Conservation (phyloP, 2,113 vertebrate species). For the Pygoscelis adeliae region DNA sequence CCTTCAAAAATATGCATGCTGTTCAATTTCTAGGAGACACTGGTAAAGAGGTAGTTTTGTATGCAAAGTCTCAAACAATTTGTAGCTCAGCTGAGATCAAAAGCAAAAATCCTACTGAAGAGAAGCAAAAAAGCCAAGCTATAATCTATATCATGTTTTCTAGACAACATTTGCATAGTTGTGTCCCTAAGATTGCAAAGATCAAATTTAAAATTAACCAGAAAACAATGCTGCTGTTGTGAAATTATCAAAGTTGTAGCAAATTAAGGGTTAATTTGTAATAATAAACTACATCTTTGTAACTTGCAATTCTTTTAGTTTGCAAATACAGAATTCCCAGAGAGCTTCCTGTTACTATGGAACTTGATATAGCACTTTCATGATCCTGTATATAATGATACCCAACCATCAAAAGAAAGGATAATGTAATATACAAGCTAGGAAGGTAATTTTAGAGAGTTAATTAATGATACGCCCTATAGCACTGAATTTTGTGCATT, state of each 20-base stretch:
- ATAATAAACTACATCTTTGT: conserved; percentile 11
- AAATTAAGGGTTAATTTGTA: conserved; percentile 43
- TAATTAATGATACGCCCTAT: conserved; percentile 38
- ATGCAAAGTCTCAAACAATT: neutral
- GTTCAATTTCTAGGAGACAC: neutral
- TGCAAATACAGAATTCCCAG: conserved; percentile 34
- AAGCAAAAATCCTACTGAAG: neutral
- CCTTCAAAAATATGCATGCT: neutral
- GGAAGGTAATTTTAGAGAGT: conserved; percentile 54
- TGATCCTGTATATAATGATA: conserved; percentile 35
- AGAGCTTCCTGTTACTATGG: conserved; percentile 25
- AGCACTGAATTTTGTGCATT: conserved; percentile 6
- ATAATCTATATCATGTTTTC: neutral
- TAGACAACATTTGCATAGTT: neutral
- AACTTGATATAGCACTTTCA: conserved; percentile 10
- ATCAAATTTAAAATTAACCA: neutral
- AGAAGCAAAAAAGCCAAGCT: neutral
- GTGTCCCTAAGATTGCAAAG: neutral
- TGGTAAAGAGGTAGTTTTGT: neutral
- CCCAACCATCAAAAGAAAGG: conserved; percentile 45
- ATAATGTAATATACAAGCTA: conserved; percentile 43
- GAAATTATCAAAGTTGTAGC: neutral
- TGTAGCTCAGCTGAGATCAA: neutral
- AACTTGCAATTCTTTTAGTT: conserved; percentile 38
- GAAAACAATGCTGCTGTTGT: conserved; percentile 5